Percentiles rank a stretch among this genome's conserved stretches.
These are phyloP conservation scores for Melanostigma gelatinosum DNA, from an alignment of 2,113 vertebrate species.

Conservation along the genomic window DNA sequence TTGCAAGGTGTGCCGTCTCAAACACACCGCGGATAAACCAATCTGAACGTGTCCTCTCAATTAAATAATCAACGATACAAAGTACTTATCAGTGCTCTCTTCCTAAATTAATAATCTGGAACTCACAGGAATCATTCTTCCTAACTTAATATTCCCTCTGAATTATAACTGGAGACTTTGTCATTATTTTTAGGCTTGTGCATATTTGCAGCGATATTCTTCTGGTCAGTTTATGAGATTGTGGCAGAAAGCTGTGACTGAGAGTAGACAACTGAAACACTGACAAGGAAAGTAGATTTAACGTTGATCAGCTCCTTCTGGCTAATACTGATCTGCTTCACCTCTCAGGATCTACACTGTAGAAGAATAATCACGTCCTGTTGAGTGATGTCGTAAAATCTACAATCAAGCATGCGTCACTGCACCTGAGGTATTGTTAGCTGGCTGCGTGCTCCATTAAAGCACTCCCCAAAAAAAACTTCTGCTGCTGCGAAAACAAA, in stretches of 20 bases:
- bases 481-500: slow-evolving; percentile 14
- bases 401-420: slow-evolving; percentile 43
- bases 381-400: slow-evolving; percentile 19
- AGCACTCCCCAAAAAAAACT: slow-evolving; percentile 34
- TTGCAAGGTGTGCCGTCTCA: slow-evolving; percentile 17
- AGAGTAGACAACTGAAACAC: background rate
- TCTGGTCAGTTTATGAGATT: background rate
- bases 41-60: background rate
- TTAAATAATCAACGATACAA: background rate
- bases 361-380: slow-evolving; percentile 6
- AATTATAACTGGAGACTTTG: background rate
- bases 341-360: slow-evolving; percentile 10
- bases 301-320: background rate
- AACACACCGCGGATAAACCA: background rate
- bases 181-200: slow-evolving; percentile 6
- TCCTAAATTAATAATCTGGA: background rate
- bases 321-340: background rate
- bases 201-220: background rate
- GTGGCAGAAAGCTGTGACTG: background rate
- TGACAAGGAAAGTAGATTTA: slow-evolving; percentile 8
- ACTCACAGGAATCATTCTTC: background rate
- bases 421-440: slow-evolving; percentile 59
- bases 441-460: slow-evolving; percentile 35
- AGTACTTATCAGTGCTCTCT: background rate
- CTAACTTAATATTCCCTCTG: background rate